Base-by-base conservation (phyloP, 2,888 invertebrate species). In the Eupithecia inturbata region DNA sequence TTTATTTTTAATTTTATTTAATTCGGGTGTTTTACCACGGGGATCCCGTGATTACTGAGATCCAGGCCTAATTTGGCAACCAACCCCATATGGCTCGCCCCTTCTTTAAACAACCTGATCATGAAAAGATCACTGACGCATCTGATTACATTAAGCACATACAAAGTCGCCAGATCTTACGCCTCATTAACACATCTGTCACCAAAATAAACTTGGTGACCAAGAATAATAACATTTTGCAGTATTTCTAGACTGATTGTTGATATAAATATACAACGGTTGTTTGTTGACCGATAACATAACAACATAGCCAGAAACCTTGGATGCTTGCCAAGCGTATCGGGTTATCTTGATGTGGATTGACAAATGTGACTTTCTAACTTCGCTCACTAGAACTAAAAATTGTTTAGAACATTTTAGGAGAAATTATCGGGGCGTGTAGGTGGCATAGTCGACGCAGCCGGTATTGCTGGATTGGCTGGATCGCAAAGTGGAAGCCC, bases 261-360 rank as follows among this genome's bases (percentile, higher is more conserved):
- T 53, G 53, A 16, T 60, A 71, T 53, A 64, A 68, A 68, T 68
- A 68, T 19, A 53, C 49, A 19, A 41, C 4, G 41, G 19, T 19
- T 45, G 49, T 45, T 60, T 70, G 39, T 57, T 71, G 70, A 73
- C 73, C 67, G 73, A 73, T 76, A 73, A 76, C 75, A 73, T 76
- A 73, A 76, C 75, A 73, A 31, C 19, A 60, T 31, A 64, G 60
- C 36, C 28, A 39, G 67, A 67, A 64, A 68, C 73, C 76, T 73
- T 76, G 76, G 73, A 67, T 19, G n/a, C 49, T n/a, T 62, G 75
- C 75, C 76, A 76, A 71, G 28, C 57, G 16, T 57, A 64, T 33
- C 63, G 22, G n/a, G 3, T n/a, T 64, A 36, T 64, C 63, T 33
- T 36, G 33, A 33, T 31, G 9, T 63, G 0, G 45, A 14, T 28